These are phyloP conservation scores for Anabas testudineus DNA, from an alignment of 2,797 vertebrate species.

Conservation along the genomic window DNA sequence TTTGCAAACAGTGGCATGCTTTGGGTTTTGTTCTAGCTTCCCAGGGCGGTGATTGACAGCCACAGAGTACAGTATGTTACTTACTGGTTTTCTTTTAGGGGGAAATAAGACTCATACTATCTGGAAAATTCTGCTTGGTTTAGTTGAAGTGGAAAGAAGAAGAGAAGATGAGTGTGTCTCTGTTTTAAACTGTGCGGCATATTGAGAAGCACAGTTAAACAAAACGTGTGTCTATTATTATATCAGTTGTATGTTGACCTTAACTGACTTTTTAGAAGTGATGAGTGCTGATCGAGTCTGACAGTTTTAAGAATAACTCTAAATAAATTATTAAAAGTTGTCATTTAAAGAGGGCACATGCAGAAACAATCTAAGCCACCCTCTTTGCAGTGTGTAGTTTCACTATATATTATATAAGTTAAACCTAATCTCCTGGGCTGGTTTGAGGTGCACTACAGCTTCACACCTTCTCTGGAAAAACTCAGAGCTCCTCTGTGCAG, in stretches of 20 bases:
- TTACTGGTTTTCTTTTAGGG: not conserved
- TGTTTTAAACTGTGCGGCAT: too few relatives aligned
- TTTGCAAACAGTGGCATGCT: not conserved
- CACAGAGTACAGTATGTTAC: not conserved
- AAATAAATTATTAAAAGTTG: not conserved
- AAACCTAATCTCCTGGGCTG: not conserved
- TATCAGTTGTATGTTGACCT: not conserved
- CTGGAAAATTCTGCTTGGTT: constrained; percentile 2
- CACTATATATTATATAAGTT: too few relatives aligned
- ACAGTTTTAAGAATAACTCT: too few relatives aligned
- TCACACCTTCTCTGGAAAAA: constrained; percentile 31
- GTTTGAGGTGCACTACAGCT: constrained; percentile 20
- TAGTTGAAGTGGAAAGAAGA: constrained; percentile 34
- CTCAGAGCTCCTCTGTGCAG: constrained; percentile 39
- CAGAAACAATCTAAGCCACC: too few relatives aligned
- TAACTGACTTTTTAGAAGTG: not conserved
- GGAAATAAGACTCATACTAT: not conserved
- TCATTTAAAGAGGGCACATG: not conserved
- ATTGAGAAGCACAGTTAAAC: too few relatives aligned
- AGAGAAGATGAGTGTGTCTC: not conserved
- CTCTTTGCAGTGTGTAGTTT: not conserved
- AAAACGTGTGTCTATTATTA: not conserved
- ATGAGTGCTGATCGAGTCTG: too few relatives aligned
- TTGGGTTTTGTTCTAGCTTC: not conserved
- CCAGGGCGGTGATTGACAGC: not conserved